Percentiles rank a stretch among this genome's conserved stretches.
Evolutionary conservation across 2,888 invertebrate species (phyloP).

Genomic region (Metallyticus violacea): DNA sequence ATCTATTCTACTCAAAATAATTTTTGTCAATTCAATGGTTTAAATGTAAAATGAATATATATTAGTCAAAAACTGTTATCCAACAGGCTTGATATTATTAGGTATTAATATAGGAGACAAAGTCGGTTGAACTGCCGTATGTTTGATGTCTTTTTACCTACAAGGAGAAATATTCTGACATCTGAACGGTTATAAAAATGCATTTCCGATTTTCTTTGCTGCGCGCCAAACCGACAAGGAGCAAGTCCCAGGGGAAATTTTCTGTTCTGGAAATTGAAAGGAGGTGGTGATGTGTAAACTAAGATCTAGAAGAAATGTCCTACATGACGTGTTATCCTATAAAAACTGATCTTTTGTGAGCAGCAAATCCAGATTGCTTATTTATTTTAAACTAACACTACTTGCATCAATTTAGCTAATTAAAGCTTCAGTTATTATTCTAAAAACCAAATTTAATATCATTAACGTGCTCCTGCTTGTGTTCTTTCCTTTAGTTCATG

Average conservation of each 20-base stretch:
- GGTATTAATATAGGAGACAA: too few species aligned
- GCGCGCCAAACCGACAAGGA: neutral
- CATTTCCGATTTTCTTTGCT: neutral
- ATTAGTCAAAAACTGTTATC: too few species aligned
- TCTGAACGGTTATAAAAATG: neutral
- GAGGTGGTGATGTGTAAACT: neutral
- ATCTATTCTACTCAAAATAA: too few species aligned
- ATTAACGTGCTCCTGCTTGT: neutral
- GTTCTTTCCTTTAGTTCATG: neutral
- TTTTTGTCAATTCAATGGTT: too few species aligned
- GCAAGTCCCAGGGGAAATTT: neutral
- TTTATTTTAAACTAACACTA: too few species aligned
- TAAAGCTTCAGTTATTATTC: neutral
- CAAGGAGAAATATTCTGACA: neutral
- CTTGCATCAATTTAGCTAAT: neutral
- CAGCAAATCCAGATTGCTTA: neutral
- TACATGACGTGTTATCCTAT: neutral
- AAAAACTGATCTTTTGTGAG: neutral
- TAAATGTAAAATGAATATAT: too few species aligned
- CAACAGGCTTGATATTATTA: too few species aligned
- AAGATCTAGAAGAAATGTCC: neutral
- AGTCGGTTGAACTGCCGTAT: too few species aligned
- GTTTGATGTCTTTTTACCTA: too few species aligned
- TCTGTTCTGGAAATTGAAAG: neutral
- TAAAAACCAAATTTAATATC: neutral